These are phyloP conservation scores for Drosophila aff. DNA, from an alignment of 1,140 invertebrate species.

Conservation along the genomic window DNA sequence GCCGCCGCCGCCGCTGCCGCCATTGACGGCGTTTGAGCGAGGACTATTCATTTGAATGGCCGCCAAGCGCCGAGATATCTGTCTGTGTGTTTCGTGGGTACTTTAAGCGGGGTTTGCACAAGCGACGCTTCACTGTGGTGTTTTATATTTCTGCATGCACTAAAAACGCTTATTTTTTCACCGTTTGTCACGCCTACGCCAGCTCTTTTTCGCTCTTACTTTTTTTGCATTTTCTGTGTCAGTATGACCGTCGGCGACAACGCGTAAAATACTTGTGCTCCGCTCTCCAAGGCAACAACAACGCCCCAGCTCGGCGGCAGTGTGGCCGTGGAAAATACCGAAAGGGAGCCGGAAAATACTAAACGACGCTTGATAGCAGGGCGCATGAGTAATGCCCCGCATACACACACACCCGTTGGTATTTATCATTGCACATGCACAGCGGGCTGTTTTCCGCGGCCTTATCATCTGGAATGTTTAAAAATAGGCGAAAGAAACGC, in stretches of 20 bases:
- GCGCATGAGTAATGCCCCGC: slow-evolving; percentile 49
- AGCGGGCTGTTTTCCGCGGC: slow-evolving; percentile 28
- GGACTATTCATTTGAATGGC: slow-evolving; percentile 81
- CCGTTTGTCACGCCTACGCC: slow-evolving; percentile 77
- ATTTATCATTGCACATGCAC: slow-evolving; percentile 57
- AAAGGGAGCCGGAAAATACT: slow-evolving; percentile 29
- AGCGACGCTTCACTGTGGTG: slow-evolving; percentile 19
- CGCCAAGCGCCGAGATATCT: slow-evolving; percentile 33
- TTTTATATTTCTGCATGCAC: slow-evolving; percentile 26
- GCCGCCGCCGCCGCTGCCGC: slow-evolving; percentile 60
- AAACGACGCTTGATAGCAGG: slow-evolving; percentile 11
- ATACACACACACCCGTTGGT: slow-evolving; percentile 7
- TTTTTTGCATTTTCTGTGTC: slow-evolving; percentile 67
- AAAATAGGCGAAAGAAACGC: slow-evolving; percentile 48
- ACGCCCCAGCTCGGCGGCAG: slow-evolving; percentile 13
- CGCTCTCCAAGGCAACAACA: slow-evolving; percentile 33
- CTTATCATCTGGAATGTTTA: slow-evolving; percentile 67
- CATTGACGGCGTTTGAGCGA: slow-evolving; percentile 72
- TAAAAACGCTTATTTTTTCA: slow-evolving; percentile 48
- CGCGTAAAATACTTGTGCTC: slow-evolving; percentile 25
- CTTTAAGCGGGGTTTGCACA: slow-evolving; percentile 7
- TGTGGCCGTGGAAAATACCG: slow-evolving; percentile 32
- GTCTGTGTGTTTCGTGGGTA: slow-evolving; percentile 1
- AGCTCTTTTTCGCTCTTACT: slow-evolving; percentile 65
- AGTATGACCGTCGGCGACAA: slow-evolving; percentile 59